phyloP scores from a whole-genome alignment of 2,797 vertebrate species.

The Petrocephalus sullivani region DNA sequence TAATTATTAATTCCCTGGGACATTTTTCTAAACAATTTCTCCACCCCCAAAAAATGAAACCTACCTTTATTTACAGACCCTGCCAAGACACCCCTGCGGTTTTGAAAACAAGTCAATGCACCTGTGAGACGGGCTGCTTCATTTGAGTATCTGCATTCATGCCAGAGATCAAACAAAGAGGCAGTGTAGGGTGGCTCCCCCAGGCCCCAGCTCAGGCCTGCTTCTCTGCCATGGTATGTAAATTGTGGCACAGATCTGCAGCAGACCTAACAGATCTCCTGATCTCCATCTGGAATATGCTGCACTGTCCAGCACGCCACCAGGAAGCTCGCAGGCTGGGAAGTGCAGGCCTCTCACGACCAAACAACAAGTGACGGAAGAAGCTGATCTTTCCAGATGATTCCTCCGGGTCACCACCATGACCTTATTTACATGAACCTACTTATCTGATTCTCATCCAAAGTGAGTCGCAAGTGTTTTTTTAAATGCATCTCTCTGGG shows the following conservation, averaged over 20 bases:
- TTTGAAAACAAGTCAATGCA: background rate
- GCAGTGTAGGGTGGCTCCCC: background rate
- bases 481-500: background rate
- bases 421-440: background rate
- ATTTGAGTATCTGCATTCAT: background rate
- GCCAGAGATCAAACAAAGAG: background rate
- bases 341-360: background rate
- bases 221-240: background rate
- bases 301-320: background rate
- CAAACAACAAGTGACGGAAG: background rate
- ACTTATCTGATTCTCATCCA: background rate
- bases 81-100: background rate
- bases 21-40: background rate
- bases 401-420: background rate
- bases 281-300: background rate
- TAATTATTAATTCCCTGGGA: background rate
- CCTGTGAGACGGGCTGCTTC: background rate
- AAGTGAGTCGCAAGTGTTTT: background rate
- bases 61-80: background rate
- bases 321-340: background rate
- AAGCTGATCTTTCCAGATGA: background rate
- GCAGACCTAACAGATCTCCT: constrained; percentile 1
- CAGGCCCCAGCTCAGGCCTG: background rate
- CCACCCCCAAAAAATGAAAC: background rate
- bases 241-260: background rate